Percentiles rank a stretch among this genome's conserved stretches.
Evolutionary conservation across 2,888 invertebrate genomes (phyloP).

Genomic region (Doris montereyensis): DNA sequence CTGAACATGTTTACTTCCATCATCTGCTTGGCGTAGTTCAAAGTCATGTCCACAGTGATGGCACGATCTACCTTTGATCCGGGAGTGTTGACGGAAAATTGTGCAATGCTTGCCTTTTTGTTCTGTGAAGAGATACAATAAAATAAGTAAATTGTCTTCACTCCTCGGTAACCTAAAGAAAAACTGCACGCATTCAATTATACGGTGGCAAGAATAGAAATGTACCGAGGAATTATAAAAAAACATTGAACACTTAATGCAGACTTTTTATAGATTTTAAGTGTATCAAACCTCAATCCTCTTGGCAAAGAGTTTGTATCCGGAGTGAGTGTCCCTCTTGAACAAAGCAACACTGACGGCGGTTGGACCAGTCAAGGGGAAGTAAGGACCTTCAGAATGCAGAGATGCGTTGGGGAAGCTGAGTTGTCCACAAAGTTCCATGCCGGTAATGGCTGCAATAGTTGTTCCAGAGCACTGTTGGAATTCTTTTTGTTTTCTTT

Average conservation of each 20-base stretch:
- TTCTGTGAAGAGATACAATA: constrained; percentile 52
- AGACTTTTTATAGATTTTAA: no score
- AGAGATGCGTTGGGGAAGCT: constrained; percentile 78
- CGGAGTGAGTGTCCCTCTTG: constrained; percentile 64
- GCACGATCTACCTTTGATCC: constrained; percentile 82
- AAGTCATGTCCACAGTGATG: constrained; percentile 71
- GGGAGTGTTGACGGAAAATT: constrained; percentile 83
- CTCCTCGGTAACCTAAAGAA: no score
- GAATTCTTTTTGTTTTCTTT: constrained; percentile 77
- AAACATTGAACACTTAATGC: no score
- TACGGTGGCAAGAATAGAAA: no score
- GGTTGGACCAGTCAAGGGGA: constrained; percentile 67
- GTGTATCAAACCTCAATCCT: constrained; percentile 57
- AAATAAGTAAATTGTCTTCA: no score
- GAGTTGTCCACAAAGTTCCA: constrained; percentile 87
- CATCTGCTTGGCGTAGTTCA: constrained; percentile 57
- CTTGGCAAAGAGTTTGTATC: constrained; percentile 65
- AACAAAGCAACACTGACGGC: constrained; percentile 52
- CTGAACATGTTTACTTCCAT: constrained; percentile 58
- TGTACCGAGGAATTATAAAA: no score
- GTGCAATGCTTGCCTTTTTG: constrained; percentile 49
- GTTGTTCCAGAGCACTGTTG: constrained; percentile 67
- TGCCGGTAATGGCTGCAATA: constrained; percentile 84
- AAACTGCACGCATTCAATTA: no score
- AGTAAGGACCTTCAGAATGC: constrained; percentile 72